These are phyloP conservation scores for Lasius platythorax DNA, from an alignment of 2,888 invertebrate species.

Conservation along the genomic window DNA sequence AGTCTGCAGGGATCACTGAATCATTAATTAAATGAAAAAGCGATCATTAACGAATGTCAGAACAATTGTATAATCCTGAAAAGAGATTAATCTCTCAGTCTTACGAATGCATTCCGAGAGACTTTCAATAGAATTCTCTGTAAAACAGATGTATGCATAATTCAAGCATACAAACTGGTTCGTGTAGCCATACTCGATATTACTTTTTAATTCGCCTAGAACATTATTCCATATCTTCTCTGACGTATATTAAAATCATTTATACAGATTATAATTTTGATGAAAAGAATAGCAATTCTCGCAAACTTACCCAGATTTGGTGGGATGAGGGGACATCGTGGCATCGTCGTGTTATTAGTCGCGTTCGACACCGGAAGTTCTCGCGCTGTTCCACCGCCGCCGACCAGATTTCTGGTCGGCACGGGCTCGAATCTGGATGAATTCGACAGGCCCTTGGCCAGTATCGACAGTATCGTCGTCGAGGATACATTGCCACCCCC, in stretches of 20 bases:
- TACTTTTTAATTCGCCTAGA: neutral
- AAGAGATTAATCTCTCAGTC: neutral
- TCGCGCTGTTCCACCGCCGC: constrained; percentile 58
- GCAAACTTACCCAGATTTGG: constrained; percentile 89
- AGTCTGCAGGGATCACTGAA: neutral
- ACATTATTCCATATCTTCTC: neutral
- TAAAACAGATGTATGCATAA: neutral
- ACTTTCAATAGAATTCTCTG: neutral
- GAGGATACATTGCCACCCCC: constrained; percentile 72
- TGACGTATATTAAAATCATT: neutral
- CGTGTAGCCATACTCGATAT: neutral
- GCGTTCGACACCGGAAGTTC: constrained; percentile 71
- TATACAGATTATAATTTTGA: neutral
- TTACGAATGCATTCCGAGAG: neutral
- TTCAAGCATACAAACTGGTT: neutral
- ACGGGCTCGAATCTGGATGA: constrained; percentile 73
- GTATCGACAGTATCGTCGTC: constrained; percentile 63
- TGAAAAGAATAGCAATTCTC: neutral
- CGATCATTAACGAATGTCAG: neutral
- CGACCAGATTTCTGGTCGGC: constrained; percentile 66
- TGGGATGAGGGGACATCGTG: constrained; percentile 88
- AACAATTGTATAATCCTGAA: neutral
- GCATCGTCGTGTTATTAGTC: constrained; percentile 79
- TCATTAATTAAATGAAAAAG: neutral
- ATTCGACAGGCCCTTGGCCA: constrained; percentile 68